Conservation (phyloP, 2,888 invertebrate species). For the Pandemis corylana region DNA sequence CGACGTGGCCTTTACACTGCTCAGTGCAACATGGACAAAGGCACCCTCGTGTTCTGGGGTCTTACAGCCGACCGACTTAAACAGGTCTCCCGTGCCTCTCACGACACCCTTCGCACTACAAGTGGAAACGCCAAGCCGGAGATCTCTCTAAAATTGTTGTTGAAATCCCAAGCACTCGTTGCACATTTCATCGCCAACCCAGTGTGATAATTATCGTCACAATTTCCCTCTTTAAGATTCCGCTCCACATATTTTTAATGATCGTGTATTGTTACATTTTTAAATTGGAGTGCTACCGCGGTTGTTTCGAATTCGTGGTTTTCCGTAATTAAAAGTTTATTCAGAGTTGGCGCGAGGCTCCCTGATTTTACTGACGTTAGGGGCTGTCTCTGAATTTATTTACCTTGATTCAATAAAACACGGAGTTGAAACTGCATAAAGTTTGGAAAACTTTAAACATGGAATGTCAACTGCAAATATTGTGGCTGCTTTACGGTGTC, state of each 20-base stretch:
- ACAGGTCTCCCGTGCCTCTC: conserved; percentile 48
- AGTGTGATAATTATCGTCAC: conserved; percentile 48
- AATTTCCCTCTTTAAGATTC: conserved; percentile 43
- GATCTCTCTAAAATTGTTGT: conserved; percentile 57
- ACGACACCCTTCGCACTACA: conserved; percentile 52
- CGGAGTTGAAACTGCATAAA: background rate
- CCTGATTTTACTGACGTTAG: background rate
- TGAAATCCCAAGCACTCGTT: conserved; percentile 53
- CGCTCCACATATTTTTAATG: conserved; percentile 33
- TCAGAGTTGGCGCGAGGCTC: conserved; percentile 17
- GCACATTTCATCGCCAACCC: conserved; percentile 60
- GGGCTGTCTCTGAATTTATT: background rate
- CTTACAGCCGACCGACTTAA: conserved; percentile 51
- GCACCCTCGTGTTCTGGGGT: conserved; percentile 59
- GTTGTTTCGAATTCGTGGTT: conserved; percentile 22
- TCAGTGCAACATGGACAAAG: conserved; percentile 62
- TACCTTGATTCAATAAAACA: background rate
- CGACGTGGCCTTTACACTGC: conserved; percentile 61
- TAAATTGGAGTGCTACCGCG: conserved; percentile 5
- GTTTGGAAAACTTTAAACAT: background rate
- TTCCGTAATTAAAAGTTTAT: conserved; percentile 35
- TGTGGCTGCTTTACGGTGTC: background rate
- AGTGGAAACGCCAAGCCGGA: conserved; percentile 47
- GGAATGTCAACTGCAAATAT: background rate
- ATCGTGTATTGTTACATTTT: conserved; percentile 21